phyloP scores from a whole-genome alignment of 2,797 vertebrate species.

The Myiothlypis chrysogaster region DNA sequence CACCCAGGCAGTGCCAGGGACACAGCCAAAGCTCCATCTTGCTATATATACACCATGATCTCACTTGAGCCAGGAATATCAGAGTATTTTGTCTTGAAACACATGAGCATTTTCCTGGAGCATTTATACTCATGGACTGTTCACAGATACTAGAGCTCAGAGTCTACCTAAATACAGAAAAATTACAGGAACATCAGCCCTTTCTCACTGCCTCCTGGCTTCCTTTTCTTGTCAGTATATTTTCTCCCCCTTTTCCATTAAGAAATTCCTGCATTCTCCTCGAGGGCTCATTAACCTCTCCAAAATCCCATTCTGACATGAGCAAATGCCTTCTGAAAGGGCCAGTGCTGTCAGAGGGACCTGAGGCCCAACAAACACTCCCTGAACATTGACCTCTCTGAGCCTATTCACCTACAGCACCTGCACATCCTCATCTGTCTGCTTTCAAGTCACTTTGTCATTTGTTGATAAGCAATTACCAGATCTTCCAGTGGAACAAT shows the following conservation, averaged over 20 bases:
- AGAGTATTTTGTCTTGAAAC: constrained; percentile 26
- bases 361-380: fast-evolving
- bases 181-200: neutral
- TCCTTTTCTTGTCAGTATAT: neutral
- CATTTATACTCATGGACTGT: neutral
- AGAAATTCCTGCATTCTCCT: neutral
- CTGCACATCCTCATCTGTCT: neutral
- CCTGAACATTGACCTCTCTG: neutral
- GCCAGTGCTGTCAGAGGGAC: neutral
- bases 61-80: constrained; percentile 34
- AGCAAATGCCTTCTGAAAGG: neutral
- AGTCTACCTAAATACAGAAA: neutral
- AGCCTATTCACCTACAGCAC: neutral
- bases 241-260: neutral
- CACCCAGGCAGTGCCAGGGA: neutral
- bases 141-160: neutral
- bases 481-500: neutral
- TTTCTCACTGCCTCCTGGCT: neutral
- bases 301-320: neutral
- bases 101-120: neutral
- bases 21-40: neutral
- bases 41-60: constrained; percentile 26
- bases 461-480: neutral
- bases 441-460: neutral
- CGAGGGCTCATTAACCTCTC: neutral